Evolutionary conservation across 2,888 invertebrate genomes (phyloP).

Genomic region (Thumatha senex): DNA sequence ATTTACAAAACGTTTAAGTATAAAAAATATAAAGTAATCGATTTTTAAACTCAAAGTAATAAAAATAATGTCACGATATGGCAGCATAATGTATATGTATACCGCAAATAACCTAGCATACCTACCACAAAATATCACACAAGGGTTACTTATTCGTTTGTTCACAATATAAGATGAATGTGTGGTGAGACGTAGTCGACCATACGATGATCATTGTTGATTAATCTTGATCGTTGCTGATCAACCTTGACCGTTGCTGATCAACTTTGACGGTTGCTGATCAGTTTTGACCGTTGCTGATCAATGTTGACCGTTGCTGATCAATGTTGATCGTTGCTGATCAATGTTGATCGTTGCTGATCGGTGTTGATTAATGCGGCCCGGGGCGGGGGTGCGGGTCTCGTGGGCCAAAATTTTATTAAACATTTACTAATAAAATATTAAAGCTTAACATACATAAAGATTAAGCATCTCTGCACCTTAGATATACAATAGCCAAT

Average conservation of each 20-base stretch:
- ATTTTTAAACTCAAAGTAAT: slow-evolving; percentile 56
- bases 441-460: slow-evolving; percentile 84
- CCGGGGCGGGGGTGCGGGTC: slow-evolving; percentile 51
- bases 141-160: slow-evolving; percentile 57
- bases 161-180: slow-evolving; percentile 30
- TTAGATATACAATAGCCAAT: slow-evolving; percentile 82
- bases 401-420: slow-evolving; percentile 72
- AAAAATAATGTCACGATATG: slow-evolving; percentile 59
- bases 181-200: slow-evolving; percentile 32
- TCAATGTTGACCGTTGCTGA: not conserved
- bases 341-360: slow-evolving; percentile 23
- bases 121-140: slow-evolving; percentile 79
- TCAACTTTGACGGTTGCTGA: not conserved
- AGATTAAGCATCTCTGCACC: slow-evolving; percentile 84
- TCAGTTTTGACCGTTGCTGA: slow-evolving; percentile 20
- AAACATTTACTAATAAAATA: slow-evolving; percentile 84
- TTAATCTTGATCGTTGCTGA: slow-evolving; percentile 9
- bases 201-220: slow-evolving; percentile 20
- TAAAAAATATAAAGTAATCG: slow-evolving; percentile 77
- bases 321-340: slow-evolving; percentile 21
- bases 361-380: slow-evolving; percentile 11
- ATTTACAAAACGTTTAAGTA: slow-evolving; percentile 76
- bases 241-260: no score
- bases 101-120: slow-evolving; percentile 70
- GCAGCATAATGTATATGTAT: slow-evolving; percentile 64